phyloP scores from a whole-genome alignment of 2,797 vertebrate species.

The Zonotrichia albicollis region DNA sequence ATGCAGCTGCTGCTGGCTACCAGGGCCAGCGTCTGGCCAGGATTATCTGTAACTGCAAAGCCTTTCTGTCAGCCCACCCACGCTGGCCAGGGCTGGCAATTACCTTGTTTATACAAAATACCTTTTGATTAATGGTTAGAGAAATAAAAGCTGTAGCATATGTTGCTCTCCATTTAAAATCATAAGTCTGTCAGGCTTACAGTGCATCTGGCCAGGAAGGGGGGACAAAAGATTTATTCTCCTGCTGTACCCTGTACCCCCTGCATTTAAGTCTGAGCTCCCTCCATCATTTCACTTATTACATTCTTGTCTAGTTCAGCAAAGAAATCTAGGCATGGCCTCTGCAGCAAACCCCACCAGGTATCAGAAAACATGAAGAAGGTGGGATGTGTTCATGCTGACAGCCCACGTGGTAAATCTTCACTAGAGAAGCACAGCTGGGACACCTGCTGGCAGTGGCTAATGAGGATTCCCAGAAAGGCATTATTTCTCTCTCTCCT shows the following conservation, averaged over 20 bases:
- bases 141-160: slow-evolving; percentile 47
- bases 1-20: slow-evolving; percentile 12
- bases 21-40: not conserved
- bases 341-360: not conserved
- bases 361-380: not conserved
- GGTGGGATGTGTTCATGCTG: not conserved
- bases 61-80: slow-evolving; percentile 58
- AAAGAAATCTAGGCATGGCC: not conserved
- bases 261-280: not conserved
- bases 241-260: not conserved
- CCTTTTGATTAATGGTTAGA: slow-evolving; percentile 61
- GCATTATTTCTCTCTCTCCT: not conserved
- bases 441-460: not conserved
- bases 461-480: not conserved
- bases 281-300: not conserved
- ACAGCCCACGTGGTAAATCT: not conserved
- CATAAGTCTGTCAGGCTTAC: slow-evolving; percentile 28
- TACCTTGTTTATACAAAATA: slow-evolving; percentile 44
- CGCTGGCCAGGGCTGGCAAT: slow-evolving; percentile 16
- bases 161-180: slow-evolving; percentile 28
- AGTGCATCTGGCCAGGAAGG: slow-evolving; percentile 8
- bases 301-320: not conserved
- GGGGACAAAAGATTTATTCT: slow-evolving; percentile 27
- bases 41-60: not conserved
- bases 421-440: not conserved